Base-by-base conservation (phyloP, 2,888 invertebrate species). In the Chelonus formosanus region DNA sequence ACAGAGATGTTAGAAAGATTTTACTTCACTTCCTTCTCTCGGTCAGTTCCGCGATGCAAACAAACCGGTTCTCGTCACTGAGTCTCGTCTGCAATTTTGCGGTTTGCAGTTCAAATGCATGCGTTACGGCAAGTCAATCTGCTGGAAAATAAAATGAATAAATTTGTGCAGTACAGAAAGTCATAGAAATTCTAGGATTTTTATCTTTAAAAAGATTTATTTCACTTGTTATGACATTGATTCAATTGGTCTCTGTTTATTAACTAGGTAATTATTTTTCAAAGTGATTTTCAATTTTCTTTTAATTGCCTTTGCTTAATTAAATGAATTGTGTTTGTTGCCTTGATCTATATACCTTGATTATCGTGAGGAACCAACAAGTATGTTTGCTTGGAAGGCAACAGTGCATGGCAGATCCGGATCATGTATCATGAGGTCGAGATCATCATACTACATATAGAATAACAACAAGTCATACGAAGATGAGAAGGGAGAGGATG, bases 41-140 rank as follows among this genome's bases (percentile, higher is more conserved):
- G 47, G 53, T 45, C 45, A 62, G 67, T 67, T 67, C 62, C 62
- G 62, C 57, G 62, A 63, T 62, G 62, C 58, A 58, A 66, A 60
- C 48, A 60, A 67, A 67, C 67, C 67, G 62, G 67, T 67, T 67
- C 7, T 58, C 52, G 56, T 45, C 52, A 45, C 52, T 62, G 62
- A 44, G 44, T 67, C 53, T 67, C 56, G 56, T 56, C 57, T 53
- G 67, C 58, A 54, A 67, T 67, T 67, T 67, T 63, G 54, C 62
- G 62, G 62, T 63, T 67, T 62, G 58, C 58, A 58, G 67, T 67
- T 67, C 62, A 66, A 66, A 66, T 67, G 61, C 52, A 66, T 62
- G 57, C 65, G 43, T 65, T 54, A 65, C 47, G 55, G 55, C 47
- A 34, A 62, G 36, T 48, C 48, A 35, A 43, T 59, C 48, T 50